phyloP scores from a whole-genome alignment of 2,888 invertebrate species.

The Lasioglossum vierecki region DNA sequence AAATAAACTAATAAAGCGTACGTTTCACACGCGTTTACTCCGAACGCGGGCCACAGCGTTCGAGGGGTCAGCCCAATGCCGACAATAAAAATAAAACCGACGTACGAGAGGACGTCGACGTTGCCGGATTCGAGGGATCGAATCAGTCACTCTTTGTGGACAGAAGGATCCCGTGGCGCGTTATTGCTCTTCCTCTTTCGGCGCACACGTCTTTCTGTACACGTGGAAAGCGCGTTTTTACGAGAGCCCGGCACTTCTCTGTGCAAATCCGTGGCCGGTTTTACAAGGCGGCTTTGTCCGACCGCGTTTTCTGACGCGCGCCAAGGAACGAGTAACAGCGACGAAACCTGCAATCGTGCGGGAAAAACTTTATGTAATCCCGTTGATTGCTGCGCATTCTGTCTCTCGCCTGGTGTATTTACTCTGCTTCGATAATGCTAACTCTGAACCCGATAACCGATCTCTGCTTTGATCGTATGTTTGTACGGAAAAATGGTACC shows the following conservation, averaged over 20 bases:
- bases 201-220: constrained; percentile 29
- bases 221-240: constrained; percentile 55
- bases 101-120: constrained; percentile 42
- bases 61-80: constrained; percentile 28
- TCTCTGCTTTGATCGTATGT: not conserved
- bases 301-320: constrained; percentile 20
- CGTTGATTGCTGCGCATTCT: constrained; percentile 28
- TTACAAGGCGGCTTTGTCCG: constrained; percentile 62
- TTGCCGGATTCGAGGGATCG: constrained; percentile 67
- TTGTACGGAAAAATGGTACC: not conserved
- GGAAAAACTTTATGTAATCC: constrained; percentile 42
- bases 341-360: constrained; percentile 57
- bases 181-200: constrained; percentile 64
- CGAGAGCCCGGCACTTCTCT: constrained; percentile 51
- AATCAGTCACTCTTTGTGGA: constrained; percentile 71
- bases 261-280: constrained; percentile 54
- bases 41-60: constrained; percentile 36
- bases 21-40: constrained; percentile 69
- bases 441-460: not conserved
- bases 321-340: constrained; percentile 53
- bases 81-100: constrained; percentile 67
- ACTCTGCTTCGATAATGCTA: constrained; percentile 32
- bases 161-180: constrained; percentile 63
- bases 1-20: constrained; percentile 78
- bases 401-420: constrained; percentile 23